These are phyloP conservation scores for Zele albiditarsus DNA, from an alignment of 2,888 invertebrate species.

Conservation along the genomic window DNA sequence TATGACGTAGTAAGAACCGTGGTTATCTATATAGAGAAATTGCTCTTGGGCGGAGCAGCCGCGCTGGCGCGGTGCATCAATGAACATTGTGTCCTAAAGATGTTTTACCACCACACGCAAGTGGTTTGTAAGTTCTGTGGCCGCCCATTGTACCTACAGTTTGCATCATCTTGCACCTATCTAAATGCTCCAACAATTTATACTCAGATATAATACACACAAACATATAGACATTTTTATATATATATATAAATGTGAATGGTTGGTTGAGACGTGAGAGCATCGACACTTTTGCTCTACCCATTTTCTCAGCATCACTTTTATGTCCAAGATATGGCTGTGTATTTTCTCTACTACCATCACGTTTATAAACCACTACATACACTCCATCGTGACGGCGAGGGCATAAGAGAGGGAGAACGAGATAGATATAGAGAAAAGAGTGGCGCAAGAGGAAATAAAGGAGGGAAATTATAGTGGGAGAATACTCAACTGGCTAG, in stretches of 20 bases:
- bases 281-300: constrained; percentile 25
- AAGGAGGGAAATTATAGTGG: constrained; percentile 28
- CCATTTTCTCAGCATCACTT: not conserved
- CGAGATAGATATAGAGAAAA: constrained; percentile 29
- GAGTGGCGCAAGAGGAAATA: not conserved
- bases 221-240: not conserved
- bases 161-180: not conserved
- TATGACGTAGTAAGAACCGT: constrained; percentile 16
- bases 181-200: not conserved
- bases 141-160: not conserved
- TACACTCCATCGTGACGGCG: not conserved
- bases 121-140: constrained; percentile 10
- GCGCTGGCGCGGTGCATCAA: constrained; percentile 47
- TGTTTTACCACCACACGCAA: constrained; percentile 29
- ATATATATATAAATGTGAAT: not conserved
- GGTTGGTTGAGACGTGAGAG: constrained; percentile 8
- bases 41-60: constrained; percentile 50
- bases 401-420: not conserved
- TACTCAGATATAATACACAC: not conserved
- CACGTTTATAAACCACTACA: not conserved
- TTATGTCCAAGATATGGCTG: too few species aligned
- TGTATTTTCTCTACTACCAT: not conserved
- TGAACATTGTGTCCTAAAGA: constrained; percentile 51
- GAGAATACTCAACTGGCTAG: constrained; percentile 47
- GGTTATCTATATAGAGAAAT: constrained; percentile 19